phyloP scores from a whole-genome alignment of 2,113 vertebrate species.

The Labeo catla region DNA sequence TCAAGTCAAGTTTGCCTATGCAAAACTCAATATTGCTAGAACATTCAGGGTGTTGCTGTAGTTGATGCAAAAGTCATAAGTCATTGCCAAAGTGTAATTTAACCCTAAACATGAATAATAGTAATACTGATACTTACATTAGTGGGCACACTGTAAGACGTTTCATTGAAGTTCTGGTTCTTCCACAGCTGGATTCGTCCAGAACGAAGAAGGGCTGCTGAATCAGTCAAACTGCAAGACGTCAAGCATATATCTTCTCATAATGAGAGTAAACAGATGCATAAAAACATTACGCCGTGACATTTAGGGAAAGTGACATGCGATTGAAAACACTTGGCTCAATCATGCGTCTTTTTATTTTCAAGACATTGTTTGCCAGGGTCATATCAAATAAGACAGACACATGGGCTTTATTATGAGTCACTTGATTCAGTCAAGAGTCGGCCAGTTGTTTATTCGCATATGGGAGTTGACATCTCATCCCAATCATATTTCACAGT shows the following conservation, averaged over 20 bases:
- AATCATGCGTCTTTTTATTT: not conserved
- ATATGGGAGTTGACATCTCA: conserved; percentile 14
- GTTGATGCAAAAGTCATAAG: not conserved
- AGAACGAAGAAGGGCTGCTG: not conserved
- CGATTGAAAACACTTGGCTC: conserved; percentile 8
- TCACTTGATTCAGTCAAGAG: conserved; percentile 14
- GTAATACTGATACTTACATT: not conserved
- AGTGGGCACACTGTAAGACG: not conserved
- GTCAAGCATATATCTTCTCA: conserved; percentile 25
- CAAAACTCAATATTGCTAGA: not conserved
- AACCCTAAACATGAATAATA: not conserved
- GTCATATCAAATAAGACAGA: conserved; percentile 19
- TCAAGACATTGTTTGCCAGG: not conserved
- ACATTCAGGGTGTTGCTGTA: not conserved
- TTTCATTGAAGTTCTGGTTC: not conserved
- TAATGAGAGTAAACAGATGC: conserved; percentile 43
- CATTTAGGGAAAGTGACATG: conserved; percentile 8
- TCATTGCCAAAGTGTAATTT: not conserved
- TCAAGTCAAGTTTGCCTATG: not conserved
- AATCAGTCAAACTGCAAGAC: conserved; percentile 1
- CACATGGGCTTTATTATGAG: conserved; percentile 50
- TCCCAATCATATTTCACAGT: conserved; percentile 13
- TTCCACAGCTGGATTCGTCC: not conserved
- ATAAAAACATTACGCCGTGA: conserved; percentile 32
- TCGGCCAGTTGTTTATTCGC: conserved; percentile 49